Base-by-base conservation (phyloP, 2,113 vertebrate species). In the Brachirus orientalis region DNA sequence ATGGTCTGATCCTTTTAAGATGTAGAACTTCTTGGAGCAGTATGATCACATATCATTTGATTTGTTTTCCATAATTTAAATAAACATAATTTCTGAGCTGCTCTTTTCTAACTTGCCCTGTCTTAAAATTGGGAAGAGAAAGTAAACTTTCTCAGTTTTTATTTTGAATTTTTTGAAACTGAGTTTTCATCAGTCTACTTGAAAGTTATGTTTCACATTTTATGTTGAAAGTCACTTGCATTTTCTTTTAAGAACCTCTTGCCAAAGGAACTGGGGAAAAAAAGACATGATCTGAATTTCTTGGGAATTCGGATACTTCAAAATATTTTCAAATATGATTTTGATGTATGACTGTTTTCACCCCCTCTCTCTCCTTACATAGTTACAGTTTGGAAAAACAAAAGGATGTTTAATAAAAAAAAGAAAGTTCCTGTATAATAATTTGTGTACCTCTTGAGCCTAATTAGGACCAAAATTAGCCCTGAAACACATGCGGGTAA, bases 401-500 rank as follows among this genome's bases (percentile, higher is more conserved):
- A 67, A 62, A 53, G 46, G 10, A 6, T 37, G 43, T 0, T 0
- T 44, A n/a, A n/a, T 43, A 19, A 36, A 45, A 59, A 8, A 33
- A 35, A 28, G 6, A 28, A 28, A 20, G 5, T 14, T 57, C 14
- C 56, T 33, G 51, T 72, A 18, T 78, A 62, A 62, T 50, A 67
- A 54, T 56, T 66, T 47, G 36, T 57, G 51, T 63, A 66, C 41
- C 73, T 87, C 74, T 78, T 76, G 80, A 85, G 70, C 59, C 73
- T 88, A 86, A 90, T 92, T 86, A 90, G 72, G 48, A 70, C 62
- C 6, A 28, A 4, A 28, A 28, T 28, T 28, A 28, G 3, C 28
- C 73, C 65, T 47, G 70, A 79, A 89, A 83, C 62, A 85, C 77
- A 77, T 41, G 56, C 68, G 58, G 41, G 51, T 60, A 77, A 62